Evolutionary conservation across 2,113 vertebrate genomes (phyloP).

Genomic region (Nymphicus hollandicus): DNA sequence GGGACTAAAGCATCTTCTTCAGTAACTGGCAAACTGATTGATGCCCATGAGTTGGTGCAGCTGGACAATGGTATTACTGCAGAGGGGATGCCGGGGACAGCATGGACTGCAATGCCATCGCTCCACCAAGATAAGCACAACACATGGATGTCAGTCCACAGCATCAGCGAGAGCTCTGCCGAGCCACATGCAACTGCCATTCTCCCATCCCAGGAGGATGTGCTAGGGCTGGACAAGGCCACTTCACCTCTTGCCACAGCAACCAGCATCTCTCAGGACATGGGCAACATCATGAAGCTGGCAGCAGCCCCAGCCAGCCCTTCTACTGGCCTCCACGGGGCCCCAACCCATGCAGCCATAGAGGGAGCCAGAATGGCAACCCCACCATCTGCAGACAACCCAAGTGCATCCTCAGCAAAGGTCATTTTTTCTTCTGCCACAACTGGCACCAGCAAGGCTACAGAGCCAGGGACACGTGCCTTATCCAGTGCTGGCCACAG

Average conservation of each 20-base stretch:
- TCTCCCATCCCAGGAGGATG: neutral
- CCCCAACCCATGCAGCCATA: accelerated
- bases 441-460: accelerated
- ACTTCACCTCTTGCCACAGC: neutral
- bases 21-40: neutral
- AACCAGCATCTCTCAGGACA: neutral
- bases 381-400: accelerated
- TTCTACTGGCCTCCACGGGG: accelerated
- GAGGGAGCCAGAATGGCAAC: neutral
- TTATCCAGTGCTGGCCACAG: accelerated
- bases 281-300: accelerated
- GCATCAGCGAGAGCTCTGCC: neutral
- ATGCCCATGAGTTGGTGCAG: neutral
- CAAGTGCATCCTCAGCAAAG: neutral
- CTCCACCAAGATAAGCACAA: neutral
- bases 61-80: accelerated
- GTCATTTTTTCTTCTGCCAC: neutral
- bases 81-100: accelerated
- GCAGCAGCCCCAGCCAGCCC: neutral
- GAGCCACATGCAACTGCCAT: accelerated
- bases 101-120: accelerated
- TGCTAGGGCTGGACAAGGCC: accelerated
- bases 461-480: neutral
- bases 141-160: neutral
- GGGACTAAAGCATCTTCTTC: neutral